These are phyloP conservation scores for Nymphalis polychloros DNA, from an alignment of 2,888 invertebrate genomes.

Conservation along the genomic window DNA sequence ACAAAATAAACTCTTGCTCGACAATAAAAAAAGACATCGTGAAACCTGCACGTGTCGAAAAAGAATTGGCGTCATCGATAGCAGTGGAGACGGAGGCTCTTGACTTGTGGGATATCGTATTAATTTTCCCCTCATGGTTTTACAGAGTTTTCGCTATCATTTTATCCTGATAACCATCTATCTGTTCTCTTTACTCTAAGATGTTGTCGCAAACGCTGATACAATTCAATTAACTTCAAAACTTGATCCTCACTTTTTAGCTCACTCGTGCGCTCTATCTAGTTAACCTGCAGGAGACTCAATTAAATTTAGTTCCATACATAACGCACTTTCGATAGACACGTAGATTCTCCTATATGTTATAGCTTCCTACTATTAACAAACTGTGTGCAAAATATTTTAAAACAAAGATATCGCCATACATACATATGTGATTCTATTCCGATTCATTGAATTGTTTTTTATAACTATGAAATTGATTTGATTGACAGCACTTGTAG, in stretches of 20 bases:
- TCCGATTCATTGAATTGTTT: not conserved
- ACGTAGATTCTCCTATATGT: not conserved
- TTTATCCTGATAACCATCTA: no score
- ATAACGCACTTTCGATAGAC: not conserved
- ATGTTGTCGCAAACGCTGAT: not conserved
- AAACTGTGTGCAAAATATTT: no score
- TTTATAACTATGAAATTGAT: not conserved
- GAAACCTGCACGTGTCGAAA: no score
- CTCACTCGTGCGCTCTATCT: slow-evolving; percentile 2
- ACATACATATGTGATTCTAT: not conserved
- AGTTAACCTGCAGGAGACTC: slow-evolving; percentile 11
- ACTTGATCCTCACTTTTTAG: not conserved
- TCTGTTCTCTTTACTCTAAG: not conserved
- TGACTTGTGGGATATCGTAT: no score
- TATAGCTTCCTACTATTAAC: no score
- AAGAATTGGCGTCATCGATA: no score
- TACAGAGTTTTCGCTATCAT: no score
- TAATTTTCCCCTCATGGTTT: no score
- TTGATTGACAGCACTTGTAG: not conserved
- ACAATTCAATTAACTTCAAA: not conserved
- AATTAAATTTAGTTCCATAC: slow-evolving; percentile 11
- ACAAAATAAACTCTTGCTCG: no score
- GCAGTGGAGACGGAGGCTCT: no score
- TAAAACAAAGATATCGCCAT: no score
- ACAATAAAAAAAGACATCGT: no score